Conservation (phyloP, 2,888 invertebrate genomes). For the Globia sparganii region DNA sequence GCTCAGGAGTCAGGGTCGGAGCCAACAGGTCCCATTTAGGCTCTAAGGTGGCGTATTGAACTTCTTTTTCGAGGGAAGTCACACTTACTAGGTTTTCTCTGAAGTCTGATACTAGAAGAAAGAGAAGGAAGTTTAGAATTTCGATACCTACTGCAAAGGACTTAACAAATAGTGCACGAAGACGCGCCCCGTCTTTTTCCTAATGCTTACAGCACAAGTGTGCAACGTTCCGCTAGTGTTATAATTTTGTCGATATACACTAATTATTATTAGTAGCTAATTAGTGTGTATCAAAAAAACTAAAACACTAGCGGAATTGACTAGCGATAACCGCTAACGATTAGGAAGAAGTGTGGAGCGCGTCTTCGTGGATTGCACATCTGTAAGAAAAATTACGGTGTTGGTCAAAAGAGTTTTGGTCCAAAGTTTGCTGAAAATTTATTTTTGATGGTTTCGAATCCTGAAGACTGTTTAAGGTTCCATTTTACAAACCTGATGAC, state of each 20-base stretch:
- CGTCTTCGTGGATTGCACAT: too few species aligned
- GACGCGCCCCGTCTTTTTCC: too few species aligned
- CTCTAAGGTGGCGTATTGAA: slow-evolving; percentile 78
- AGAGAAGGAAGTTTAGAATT: not conserved
- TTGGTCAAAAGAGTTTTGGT: too few species aligned
- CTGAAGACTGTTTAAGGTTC: not conserved
- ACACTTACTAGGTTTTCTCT: slow-evolving; percentile 90
- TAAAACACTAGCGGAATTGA: too few species aligned
- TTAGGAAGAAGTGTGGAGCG: too few species aligned
- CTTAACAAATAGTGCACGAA: too few species aligned
- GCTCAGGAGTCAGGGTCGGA: slow-evolving; percentile 66
- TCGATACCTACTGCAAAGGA: not conserved
- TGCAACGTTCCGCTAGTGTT: too few species aligned
- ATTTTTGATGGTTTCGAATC: not conserved
- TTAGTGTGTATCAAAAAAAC: too few species aligned
- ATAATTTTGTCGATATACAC: too few species aligned
- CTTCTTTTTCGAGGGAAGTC: slow-evolving; percentile 83
- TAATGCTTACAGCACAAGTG: too few species aligned
- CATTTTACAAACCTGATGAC: slow-evolving; percentile 76
- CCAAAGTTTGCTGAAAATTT: not conserved
- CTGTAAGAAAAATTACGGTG: not conserved
- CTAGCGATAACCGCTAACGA: too few species aligned
- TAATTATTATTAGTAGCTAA: too few species aligned
- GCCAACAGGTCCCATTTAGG: slow-evolving; percentile 80
- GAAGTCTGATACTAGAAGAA: slow-evolving; percentile 89